Base-by-base conservation (phyloP, 2,888 invertebrate genomes). In the Nemapogon koenigi region DNA sequence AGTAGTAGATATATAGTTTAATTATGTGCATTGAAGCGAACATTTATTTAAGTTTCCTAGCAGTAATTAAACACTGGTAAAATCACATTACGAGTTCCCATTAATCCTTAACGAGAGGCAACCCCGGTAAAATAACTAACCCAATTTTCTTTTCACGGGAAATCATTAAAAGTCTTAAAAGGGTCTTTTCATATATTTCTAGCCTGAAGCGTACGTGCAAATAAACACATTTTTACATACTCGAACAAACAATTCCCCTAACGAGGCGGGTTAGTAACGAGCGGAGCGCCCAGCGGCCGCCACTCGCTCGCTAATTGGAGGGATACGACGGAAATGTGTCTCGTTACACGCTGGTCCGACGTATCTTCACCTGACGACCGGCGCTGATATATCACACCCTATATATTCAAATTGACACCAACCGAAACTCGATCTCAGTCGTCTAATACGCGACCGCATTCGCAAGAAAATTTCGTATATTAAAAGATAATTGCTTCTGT, bases 161-260 rank as follows among this genome's bases (percentile, higher is more conserved):
- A 76, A 78, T 78, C 76, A 78, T 78, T 76, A 76, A 78, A 78
- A 75, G 76, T 78, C 76, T 76, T 75, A 75, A 76, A 78, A 76
- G 75, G 76, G 72, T 75, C 76, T 73, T 76, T 78, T 75, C 76
- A 76, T 71, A 76, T 64, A 66, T 71, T 75, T 76, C 72, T 71
- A 67, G 67, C 72, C 72, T 50, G 64, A 58, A 66, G 75, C 76
- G 73, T 72, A 76, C 75, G 76, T 75, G 76, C 73, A 78, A 78
- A 78, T 76, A 78, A 76, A 76, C 76, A 76, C 76, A 76, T 76
- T 76, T 76, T 76, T 76, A 76, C 76, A 76, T 76, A 76, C 73
- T 73, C 76, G 71, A 76, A 73, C 76, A 76, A 78, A 78, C 78
- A 76, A 76, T 76, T 70, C 72, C 60, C 66, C 58, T 76, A 76